These are phyloP conservation scores for Centruroides sculpturatus DNA, from an alignment of 1,140 invertebrate species.

Conservation along the genomic window DNA sequence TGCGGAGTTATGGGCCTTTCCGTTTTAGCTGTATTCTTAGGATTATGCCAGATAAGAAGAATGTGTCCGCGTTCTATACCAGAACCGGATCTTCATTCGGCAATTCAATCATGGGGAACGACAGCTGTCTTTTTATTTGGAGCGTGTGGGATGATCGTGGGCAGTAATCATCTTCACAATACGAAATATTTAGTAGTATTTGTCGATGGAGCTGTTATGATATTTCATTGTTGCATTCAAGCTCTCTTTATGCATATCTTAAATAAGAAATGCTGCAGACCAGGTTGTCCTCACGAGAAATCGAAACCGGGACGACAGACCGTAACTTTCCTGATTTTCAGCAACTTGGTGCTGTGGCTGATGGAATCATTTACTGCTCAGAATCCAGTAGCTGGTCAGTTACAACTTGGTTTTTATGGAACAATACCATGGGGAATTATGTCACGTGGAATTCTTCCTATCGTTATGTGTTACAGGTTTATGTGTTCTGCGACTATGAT, in stretches of 20 bases:
- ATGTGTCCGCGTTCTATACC: slow-evolving; percentile 17
- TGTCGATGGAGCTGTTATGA: slow-evolving; percentile 31
- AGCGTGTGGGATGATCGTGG: slow-evolving; percentile 38
- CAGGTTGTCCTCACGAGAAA: slow-evolving; percentile 5
- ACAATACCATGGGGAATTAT: slow-evolving; percentile 50
- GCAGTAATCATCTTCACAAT: slow-evolving; percentile 19
- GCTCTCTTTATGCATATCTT: slow-evolving; percentile 11
- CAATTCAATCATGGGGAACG: no score
- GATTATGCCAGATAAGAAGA: slow-evolving; percentile 24
- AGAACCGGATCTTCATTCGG: no score
- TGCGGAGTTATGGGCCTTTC: slow-evolving; percentile 27
- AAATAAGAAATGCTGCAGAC: slow-evolving; percentile 7
- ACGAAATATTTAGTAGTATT: slow-evolving; percentile 34
- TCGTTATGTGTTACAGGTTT: slow-evolving; percentile 52
- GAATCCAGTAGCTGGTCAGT: slow-evolving; percentile 39
- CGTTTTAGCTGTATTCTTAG: slow-evolving; percentile 33
- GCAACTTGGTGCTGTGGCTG: slow-evolving; percentile 50
- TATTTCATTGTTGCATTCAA: slow-evolving; percentile 37
- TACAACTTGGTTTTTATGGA: slow-evolving; percentile 46
- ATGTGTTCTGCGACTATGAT: slow-evolving; percentile 50
- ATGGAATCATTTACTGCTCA: slow-evolving; percentile 52
- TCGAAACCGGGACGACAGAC: slow-evolving; percentile 48
- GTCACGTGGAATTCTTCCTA: slow-evolving; percentile 43
- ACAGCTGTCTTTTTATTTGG: not conserved
- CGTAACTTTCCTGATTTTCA: slow-evolving; percentile 49